Evolutionary conservation across 2,797 vertebrate species (phyloP).

Genomic region (Okamejei kenojei): DNA sequence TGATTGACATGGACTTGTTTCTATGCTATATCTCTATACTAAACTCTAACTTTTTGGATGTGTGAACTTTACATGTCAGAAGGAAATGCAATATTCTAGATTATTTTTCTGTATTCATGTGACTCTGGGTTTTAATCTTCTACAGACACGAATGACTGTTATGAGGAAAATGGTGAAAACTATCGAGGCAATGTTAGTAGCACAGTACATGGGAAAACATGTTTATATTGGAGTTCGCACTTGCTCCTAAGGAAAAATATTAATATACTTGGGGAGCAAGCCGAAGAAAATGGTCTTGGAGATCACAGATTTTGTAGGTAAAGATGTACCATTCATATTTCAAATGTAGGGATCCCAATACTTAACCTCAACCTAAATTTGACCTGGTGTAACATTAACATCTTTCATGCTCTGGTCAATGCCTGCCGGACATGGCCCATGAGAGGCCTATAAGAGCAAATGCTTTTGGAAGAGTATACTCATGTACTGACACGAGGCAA

Average conservation of each 20-base stretch:
- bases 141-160: not conserved
- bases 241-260: constrained; percentile 27
- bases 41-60: no score
- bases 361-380: not conserved
- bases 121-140: not conserved
- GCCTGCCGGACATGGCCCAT: not conserved
- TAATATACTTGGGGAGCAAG: constrained; percentile 17
- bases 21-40: no score
- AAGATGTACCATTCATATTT: not conserved
- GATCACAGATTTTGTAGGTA: constrained; percentile 36
- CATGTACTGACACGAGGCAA: no score
- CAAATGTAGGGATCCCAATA: not conserved
- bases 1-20: no score
- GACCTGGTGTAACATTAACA: not conserved
- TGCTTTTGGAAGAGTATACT: not conserved
- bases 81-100: no score
- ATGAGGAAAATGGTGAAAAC: not conserved
- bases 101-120: not conserved
- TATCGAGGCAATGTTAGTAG: constrained; percentile 14
- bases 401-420: not conserved
- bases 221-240: constrained; percentile 31
- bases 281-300: constrained; percentile 14
- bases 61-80: no score
- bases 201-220: not conserved
- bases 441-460: not conserved